Conservation (phyloP, 2,888 invertebrate genomes). For the Micropterix aruncella region DNA sequence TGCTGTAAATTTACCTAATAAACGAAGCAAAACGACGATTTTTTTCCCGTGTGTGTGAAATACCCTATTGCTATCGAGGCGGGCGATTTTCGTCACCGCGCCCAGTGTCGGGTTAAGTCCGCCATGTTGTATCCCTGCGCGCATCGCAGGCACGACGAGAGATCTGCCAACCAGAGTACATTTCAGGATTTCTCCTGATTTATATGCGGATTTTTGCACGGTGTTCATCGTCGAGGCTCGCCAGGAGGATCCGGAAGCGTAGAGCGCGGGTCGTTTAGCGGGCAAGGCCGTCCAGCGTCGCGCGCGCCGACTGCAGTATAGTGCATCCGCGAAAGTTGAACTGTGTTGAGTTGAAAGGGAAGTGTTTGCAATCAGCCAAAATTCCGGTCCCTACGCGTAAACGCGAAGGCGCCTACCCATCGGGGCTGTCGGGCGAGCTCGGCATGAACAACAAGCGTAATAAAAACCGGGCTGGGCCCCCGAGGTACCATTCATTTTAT, state of each 20-base stretch:
- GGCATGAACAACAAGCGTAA: constrained; percentile 61
- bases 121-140: constrained; percentile 45
- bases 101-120: constrained; percentile 10
- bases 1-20: too few species aligned
- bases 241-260: too few species aligned
- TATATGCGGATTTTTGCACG: constrained; percentile 37
- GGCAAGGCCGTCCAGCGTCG: neutral
- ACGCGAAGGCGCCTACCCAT: constrained; percentile 64
- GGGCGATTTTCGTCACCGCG: too few species aligned
- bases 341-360: constrained; percentile 21
- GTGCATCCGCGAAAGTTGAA: constrained; percentile 45
- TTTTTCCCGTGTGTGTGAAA: too few species aligned
- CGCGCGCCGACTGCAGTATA: constrained; percentile 33
- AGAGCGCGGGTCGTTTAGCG: neutral
- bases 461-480: constrained; percentile 67
- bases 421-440: constrained; percentile 49
- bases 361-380: constrained; percentile 49
- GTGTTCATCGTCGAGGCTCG: too few species aligned
- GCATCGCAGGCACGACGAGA: constrained; percentile 40
- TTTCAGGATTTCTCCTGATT: constrained; percentile 38
- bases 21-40: too few species aligned
- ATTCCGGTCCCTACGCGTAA: constrained; percentile 77
- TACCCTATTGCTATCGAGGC: too few species aligned
- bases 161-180: constrained; percentile 42
- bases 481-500: constrained; percentile 39